These are phyloP conservation scores for Lemur catta DNA, from an alignment of 2,797 vertebrate species.

Conservation along the genomic window DNA sequence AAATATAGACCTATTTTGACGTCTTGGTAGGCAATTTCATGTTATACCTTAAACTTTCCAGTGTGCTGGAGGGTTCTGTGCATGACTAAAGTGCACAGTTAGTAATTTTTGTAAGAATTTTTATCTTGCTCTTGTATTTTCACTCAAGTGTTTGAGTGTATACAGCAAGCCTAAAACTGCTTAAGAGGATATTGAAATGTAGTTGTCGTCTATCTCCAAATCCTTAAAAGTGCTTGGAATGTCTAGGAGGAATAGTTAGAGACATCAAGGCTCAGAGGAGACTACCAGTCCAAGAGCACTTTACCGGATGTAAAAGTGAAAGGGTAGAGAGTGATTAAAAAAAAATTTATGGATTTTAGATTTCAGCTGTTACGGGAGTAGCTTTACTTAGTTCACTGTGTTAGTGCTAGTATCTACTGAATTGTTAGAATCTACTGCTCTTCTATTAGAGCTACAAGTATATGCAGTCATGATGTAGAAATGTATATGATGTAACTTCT, in stretches of 20 bases:
- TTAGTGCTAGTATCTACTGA: background rate
- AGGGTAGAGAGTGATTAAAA: background rate
- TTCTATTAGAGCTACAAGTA: background rate
- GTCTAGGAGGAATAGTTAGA: background rate
- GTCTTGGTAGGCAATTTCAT: background rate
- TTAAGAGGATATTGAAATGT: background rate
- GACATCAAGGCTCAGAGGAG: background rate
- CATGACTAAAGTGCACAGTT: background rate
- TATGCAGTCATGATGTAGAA: background rate
- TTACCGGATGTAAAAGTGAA: background rate
- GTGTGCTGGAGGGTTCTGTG: background rate
- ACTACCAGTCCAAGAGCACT: background rate
- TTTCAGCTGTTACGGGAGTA: background rate
- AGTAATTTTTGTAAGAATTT: constrained; percentile 19
- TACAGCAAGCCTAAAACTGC: background rate
- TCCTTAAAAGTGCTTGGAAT: background rate
- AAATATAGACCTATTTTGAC: background rate
- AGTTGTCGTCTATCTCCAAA: background rate
- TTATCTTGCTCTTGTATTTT: background rate
- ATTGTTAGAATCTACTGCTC: background rate
- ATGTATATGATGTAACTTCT: background rate
- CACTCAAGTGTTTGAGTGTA: background rate
- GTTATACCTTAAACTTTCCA: background rate
- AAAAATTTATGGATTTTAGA: background rate
- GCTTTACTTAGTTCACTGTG: background rate